Percentiles rank a stretch among this genome's conserved stretches.
Conservation (phyloP, 2,113 vertebrate species). For the Lophius piscatorius region DNA sequence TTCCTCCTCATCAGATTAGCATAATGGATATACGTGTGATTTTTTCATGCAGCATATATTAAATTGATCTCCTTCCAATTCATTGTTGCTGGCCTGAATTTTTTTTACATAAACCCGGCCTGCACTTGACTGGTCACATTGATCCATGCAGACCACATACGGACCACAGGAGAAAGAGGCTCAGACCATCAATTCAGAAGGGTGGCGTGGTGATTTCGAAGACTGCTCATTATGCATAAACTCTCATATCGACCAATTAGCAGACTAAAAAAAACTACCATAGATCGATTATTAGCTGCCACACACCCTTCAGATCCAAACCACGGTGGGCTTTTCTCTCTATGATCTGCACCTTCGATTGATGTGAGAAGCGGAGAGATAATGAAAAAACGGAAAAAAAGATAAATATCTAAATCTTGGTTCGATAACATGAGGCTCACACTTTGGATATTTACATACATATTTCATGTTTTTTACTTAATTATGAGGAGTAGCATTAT, state of each 20-base stretch:
- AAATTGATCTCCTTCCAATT: constrained; percentile 51
- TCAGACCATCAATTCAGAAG: constrained; percentile 26
- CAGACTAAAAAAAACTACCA: constrained; percentile 26
- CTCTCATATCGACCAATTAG: constrained; percentile 32
- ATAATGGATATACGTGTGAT: background rate
- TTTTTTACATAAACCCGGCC: constrained; percentile 49
- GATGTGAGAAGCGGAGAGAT: too few relatives aligned
- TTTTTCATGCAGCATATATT: constrained; percentile 29
- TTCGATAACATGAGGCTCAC: background rate
- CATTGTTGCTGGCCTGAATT: constrained; percentile 20
- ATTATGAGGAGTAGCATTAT: too few relatives aligned
- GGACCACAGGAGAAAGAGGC: constrained; percentile 35
- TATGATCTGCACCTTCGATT: constrained; percentile 4
- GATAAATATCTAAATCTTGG: background rate
- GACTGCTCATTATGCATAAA: constrained; percentile 35
- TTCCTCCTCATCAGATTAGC: constrained; percentile 1
- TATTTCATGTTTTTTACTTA: too few relatives aligned
- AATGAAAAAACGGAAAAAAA: too few relatives aligned
- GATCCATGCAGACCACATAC: constrained; percentile 32
- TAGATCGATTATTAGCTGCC: constrained; percentile 11
- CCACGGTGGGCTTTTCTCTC: background rate
- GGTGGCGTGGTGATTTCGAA: constrained; percentile 36
- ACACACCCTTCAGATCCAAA: background rate
- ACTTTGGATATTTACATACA: too few relatives aligned
- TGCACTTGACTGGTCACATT: constrained; percentile 55